phyloP scores from a whole-genome alignment of 2,797 vertebrate genomes.

The Gymnodraco acuticeps region DNA sequence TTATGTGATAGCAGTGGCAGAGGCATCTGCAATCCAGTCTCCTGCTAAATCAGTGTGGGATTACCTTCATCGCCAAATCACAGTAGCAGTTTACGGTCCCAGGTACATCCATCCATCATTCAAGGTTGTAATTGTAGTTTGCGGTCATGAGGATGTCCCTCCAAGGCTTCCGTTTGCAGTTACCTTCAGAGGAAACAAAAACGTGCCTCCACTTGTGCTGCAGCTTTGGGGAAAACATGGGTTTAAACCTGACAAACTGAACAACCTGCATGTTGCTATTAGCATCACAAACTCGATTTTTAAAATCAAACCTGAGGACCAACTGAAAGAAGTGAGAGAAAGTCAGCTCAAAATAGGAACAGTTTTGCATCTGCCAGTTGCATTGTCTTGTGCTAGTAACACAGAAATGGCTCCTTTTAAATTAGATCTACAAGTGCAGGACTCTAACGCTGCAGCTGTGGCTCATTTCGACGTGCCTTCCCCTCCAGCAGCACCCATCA shows the following conservation, averaged over 20 bases:
- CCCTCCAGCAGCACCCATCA: conserved; percentile 87
- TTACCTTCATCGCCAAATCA: conserved; percentile 89
- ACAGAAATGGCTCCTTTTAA: conserved; percentile 88
- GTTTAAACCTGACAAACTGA: conserved; percentile 86
- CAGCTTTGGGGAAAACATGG: conserved; percentile 94
- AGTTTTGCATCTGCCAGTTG: conserved; percentile 88
- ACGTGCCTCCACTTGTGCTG: conserved; percentile 91
- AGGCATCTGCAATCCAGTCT: conserved; percentile 86
- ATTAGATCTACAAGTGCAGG: conserved; percentile 86
- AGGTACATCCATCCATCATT: conserved; percentile 95
- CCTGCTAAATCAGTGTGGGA: conserved; percentile 92
- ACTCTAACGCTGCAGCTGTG: conserved; percentile 72
- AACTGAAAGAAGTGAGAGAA: conserved; percentile 87
- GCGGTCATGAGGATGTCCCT: conserved; percentile 91
- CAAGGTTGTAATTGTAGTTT: conserved; percentile 89
- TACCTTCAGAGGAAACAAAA: conserved; percentile 87
- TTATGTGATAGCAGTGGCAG: conserved; percentile 89
- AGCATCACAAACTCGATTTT: conserved; percentile 85
- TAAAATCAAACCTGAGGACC: conserved; percentile 86
- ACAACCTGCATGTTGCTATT: conserved; percentile 86
- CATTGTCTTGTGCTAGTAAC: conserved; percentile 83
- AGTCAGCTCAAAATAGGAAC: conserved; percentile 87
- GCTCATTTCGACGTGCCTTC: conserved; percentile 87
- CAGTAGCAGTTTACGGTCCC: conserved; percentile 94
- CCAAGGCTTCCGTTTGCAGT: conserved; percentile 90